Evolutionary conservation across 2,797 vertebrate genomes (phyloP).

Genomic region (Poecile montanus): DNA sequence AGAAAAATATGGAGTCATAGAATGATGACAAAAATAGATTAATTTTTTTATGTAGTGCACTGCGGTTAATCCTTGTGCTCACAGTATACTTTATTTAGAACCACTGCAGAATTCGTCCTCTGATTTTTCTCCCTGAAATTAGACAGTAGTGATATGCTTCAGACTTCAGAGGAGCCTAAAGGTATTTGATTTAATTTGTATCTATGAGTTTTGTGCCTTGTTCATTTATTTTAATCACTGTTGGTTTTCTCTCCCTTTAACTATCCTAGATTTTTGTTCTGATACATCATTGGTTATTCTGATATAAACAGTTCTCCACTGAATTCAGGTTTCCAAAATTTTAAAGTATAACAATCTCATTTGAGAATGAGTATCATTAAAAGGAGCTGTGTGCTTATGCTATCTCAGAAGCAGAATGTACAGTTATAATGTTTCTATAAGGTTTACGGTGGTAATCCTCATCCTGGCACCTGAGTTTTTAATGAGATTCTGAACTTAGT

Average conservation of each 20-base stretch:
- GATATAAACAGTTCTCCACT: not conserved
- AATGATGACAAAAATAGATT: slow-evolving; percentile 29
- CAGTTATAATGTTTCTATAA: not conserved
- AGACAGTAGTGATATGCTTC: not conserved
- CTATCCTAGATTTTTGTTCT: not conserved
- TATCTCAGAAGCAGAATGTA: not conserved
- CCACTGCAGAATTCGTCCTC: slow-evolving; percentile 18
- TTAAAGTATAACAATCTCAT: not conserved
- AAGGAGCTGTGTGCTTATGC: not conserved
- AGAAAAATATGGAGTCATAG: not conserved
- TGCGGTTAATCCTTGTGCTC: not conserved
- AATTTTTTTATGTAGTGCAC: slow-evolving; percentile 17
- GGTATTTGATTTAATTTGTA: slow-evolving; percentile 44
- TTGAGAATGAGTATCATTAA: not conserved
- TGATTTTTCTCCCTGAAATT: slow-evolving; percentile 35
- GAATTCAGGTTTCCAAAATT: slow-evolving; percentile 16
- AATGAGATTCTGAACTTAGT: not conserved
- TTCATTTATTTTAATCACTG: slow-evolving; percentile 16
- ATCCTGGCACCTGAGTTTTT: not conserved
- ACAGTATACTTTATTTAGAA: slow-evolving; percentile 44
- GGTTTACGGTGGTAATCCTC: not conserved
- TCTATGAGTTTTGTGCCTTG: not conserved
- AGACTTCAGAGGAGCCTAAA: slow-evolving; percentile 13
- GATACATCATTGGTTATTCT: not conserved
- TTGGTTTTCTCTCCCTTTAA: not conserved